Evolutionary conservation across 53 echinoderm and acorn worm species (phyloP).

Genomic region (Paracentrotus lividus): DNA sequence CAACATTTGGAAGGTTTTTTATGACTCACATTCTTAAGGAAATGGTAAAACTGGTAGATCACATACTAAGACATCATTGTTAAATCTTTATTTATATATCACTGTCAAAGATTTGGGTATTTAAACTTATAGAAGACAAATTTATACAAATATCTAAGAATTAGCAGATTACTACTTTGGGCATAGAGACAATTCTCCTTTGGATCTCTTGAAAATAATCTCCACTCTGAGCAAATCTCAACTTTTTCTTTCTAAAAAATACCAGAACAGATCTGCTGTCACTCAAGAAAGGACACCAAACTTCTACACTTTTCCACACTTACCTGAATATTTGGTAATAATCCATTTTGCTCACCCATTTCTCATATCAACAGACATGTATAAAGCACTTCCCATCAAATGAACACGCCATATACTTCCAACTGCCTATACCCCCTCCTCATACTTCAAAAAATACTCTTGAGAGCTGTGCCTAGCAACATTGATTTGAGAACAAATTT

Average conservation of each 20-base stretch:
- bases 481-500: constrained; percentile 26
- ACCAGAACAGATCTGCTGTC: not conserved
- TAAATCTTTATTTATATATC: too few species aligned
- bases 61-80: too few species aligned
- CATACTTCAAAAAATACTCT: not conserved
- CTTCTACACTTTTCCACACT: not conserved
- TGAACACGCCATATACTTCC: not conserved
- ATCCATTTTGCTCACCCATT: not conserved
- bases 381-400: not conserved
- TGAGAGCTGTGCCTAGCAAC: constrained; percentile 60
- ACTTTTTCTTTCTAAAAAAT: not conserved
- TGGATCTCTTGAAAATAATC: not conserved
- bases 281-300: not conserved
- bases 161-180: too few species aligned
- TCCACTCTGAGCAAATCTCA: not conserved
- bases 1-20: too few species aligned
- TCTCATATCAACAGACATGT: not conserved
- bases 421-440: not conserved
- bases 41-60: too few species aligned
- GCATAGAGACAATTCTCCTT: too few species aligned
- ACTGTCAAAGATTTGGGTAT: too few species aligned
- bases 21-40: too few species aligned
- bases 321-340: not conserved
- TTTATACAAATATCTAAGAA: too few species aligned
- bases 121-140: too few species aligned